phyloP scores from a whole-genome alignment of 2,797 vertebrate species.

The Oceanodroma leucorhoa region DNA sequence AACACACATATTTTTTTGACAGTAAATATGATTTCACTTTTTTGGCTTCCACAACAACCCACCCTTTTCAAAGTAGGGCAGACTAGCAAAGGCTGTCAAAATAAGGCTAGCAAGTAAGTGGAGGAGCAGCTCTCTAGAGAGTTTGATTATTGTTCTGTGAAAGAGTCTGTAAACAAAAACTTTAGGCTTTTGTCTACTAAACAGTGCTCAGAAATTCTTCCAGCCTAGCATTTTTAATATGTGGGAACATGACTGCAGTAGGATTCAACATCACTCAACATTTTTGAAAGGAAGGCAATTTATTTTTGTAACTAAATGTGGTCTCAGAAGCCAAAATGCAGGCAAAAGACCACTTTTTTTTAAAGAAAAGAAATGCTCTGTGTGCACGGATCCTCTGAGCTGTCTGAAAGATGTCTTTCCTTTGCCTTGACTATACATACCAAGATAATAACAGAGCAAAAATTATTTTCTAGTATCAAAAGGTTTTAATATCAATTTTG shows the following conservation, averaged over 20 bases:
- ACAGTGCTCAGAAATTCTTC: constrained; percentile 46
- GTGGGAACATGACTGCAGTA: constrained; percentile 13
- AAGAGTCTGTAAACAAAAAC: constrained; percentile 60
- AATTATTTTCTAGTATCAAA: not conserved
- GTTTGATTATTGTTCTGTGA: constrained; percentile 29
- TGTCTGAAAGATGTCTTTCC: not conserved
- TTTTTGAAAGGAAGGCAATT: constrained; percentile 30
- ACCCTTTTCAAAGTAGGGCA: not conserved
- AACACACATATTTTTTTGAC: constrained; percentile 7
- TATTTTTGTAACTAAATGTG: constrained; percentile 10
- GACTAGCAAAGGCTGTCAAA: constrained; percentile 43
- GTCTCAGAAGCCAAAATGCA: constrained; percentile 3
- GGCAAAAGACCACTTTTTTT: not conserved
- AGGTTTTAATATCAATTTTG: not conserved
- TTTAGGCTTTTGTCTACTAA: constrained; percentile 62
- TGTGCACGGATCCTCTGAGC: not conserved
- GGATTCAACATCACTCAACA: constrained; percentile 33
- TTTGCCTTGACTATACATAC: not conserved
- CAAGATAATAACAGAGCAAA: not conserved
- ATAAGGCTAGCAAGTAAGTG: constrained; percentile 33
- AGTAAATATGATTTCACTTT: constrained; percentile 37
- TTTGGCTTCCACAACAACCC: not conserved
- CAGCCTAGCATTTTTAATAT: constrained; percentile 45
- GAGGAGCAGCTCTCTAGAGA: not conserved
- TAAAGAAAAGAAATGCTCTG: not conserved